Evolutionary conservation across 2,113 vertebrate genomes (phyloP), one percentile per base, ranked within the genome.

Genomic region (Pteronura brasiliensis): DNA sequence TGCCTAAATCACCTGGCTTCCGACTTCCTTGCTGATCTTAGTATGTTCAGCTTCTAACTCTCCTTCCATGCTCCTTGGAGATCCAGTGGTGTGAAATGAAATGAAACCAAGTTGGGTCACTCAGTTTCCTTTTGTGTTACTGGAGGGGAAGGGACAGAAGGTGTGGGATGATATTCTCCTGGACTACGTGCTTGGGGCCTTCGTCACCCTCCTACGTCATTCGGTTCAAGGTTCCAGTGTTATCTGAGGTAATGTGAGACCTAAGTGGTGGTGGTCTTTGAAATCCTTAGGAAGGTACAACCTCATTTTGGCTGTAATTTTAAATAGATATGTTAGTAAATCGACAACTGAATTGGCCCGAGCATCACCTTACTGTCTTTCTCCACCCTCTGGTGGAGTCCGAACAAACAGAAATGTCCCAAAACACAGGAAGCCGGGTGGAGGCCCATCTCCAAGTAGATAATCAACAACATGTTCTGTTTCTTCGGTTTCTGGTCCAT

Each of bases 251-350:
- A 90, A 94, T 0, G 9, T 61, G 92, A 97, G 90, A 95, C 59
- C 59, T 0, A 0, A 13, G 63, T 36, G 72, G 39, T 77, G 57
- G 34, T 92, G 82, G 20, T 87, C 61, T 97, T 76, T 97, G 94
- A 90, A 95, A 95, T 97, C 71, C 69, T 81, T 81, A 82, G 92
- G 88, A 96, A 97, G 31, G 10, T 49, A 63, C 90, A 97, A 93
- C 88, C 59, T 97, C 69, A 65, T 96, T 98, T 96, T 94, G 97
- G 59, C 59, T 88, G 25, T 96, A 84, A 88, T 93, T 96, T 95
- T 69, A 96, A 95, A 96, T 93, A 97, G 96, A 80, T 97, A 96
- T 57, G 61, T 71, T 83, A 80, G 83, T 52, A 49, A 93, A 4
- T 61, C 1, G 61, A 55, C 88, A 92, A 27, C 59, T 57, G 82